phyloP scores from a whole-genome alignment of 2,797 vertebrate genomes.

The Fratercula arctica region DNA sequence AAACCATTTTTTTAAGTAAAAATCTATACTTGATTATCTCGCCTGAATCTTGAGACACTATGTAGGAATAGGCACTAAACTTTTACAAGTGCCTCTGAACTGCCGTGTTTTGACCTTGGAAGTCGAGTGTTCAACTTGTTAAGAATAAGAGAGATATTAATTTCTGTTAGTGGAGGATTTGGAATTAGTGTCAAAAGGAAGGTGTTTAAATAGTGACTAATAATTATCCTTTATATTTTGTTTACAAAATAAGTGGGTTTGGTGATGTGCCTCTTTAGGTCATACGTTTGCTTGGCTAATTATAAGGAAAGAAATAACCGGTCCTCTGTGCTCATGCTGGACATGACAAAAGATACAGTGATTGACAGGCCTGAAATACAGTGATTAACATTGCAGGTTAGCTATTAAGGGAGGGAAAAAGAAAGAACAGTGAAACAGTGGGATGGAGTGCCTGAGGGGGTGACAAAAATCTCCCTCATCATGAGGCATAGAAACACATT shows the following conservation, averaged over 20 bases:
- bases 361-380: too few relatives aligned
- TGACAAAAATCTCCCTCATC: neutral
- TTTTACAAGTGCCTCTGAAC: neutral
- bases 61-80: neutral
- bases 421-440: neutral
- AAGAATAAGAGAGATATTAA: neutral
- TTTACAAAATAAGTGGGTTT: neutral
- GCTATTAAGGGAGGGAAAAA: neutral
- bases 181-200: neutral
- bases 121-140: neutral
- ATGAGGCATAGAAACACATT: neutral
- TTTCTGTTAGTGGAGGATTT: neutral
- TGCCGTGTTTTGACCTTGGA: neutral
- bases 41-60: neutral
- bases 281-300: neutral
- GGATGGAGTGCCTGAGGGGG: neutral
- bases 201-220: neutral
- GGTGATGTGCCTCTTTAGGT: neutral
- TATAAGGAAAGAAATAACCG: neutral
- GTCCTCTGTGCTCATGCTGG: neutral
- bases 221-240: neutral
- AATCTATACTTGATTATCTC: neutral
- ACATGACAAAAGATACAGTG: neutral
- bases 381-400: neutral
- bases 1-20: neutral